A percentile compares a stretch with the other conserved stretches of the same genome.
Conservation (phyloP, 92 coral and sea anemone species). For the Epizoanthus scotinus region DNA sequence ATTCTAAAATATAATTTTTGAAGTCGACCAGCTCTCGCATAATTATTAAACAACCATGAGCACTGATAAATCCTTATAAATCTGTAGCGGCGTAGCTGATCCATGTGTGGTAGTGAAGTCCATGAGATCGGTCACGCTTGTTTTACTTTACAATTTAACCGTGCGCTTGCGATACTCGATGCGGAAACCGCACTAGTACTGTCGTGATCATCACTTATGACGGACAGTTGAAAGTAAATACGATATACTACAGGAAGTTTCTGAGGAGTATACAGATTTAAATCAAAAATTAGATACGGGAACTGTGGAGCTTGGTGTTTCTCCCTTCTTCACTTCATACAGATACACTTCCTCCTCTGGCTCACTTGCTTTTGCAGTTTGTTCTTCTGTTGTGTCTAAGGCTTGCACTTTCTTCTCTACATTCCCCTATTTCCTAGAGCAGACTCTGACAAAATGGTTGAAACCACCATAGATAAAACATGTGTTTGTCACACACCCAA, state of each 20-base stretch:
- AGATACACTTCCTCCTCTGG: constrained; percentile 31
- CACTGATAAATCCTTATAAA: too few species aligned
- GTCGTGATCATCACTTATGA: too few species aligned
- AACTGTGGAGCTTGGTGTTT: constrained; percentile 15
- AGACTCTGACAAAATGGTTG: constrained; percentile 43
- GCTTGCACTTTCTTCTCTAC: constrained; percentile 29
- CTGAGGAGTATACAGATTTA: too few species aligned
- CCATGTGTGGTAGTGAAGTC: too few species aligned
- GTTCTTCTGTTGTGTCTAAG: constrained; percentile 11
- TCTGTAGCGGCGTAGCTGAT: too few species aligned
- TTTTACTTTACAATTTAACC: too few species aligned
- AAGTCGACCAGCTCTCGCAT: background rate
- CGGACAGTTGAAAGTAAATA: too few species aligned
- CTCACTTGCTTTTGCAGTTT: constrained; percentile 12
- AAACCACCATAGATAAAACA: constrained; percentile 43
- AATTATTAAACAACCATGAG: background rate
- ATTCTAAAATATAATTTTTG: background rate
- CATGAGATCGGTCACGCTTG: too few species aligned
- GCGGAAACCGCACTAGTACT: too few species aligned
- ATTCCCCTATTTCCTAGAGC: constrained; percentile 15
- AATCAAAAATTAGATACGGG: too few species aligned
- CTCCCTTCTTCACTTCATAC: constrained; percentile 24
- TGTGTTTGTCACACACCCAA: constrained; percentile 32
- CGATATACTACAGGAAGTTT: too few species aligned
- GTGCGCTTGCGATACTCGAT: too few species aligned